Percentiles rank a stretch among this genome's conserved stretches.
Conservation (phyloP, 2,113 vertebrate genomes). For the Zapus hudsonius region DNA sequence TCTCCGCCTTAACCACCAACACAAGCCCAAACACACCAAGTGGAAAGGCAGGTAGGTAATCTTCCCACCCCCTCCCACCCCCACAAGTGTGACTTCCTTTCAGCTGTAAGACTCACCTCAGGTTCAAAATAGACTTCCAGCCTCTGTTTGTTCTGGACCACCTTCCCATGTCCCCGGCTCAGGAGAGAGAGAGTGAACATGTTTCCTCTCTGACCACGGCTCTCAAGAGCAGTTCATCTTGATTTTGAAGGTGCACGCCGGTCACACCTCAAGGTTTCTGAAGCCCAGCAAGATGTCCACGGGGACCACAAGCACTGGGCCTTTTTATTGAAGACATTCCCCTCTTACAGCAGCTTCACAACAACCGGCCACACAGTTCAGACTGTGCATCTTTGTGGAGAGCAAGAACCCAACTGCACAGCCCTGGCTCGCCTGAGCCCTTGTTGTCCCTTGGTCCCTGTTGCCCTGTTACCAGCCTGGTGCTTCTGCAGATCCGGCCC, state of each 20-base stretch:
- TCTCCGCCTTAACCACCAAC: neutral
- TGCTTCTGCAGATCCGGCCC: slow-evolving; percentile 41
- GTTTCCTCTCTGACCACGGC: slow-evolving; percentile 73
- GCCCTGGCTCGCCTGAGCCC: neutral
- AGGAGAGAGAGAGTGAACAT: slow-evolving; percentile 86
- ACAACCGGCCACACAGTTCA: slow-evolving; percentile 60
- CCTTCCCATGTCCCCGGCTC: slow-evolving; percentile 85
- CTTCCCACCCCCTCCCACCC: neutral
- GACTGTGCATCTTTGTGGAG: slow-evolving; percentile 70
- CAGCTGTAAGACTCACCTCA: slow-evolving; percentile 80
- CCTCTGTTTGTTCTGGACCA: slow-evolving; percentile 82
- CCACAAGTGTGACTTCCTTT: neutral
- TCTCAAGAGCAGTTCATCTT: slow-evolving; percentile 59
- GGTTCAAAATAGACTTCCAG: slow-evolving; percentile 88
- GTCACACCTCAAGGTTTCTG: slow-evolving; percentile 68
- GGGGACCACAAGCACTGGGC: slow-evolving; percentile 65
- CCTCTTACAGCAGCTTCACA: slow-evolving; percentile 47
- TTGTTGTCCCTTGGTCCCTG: slow-evolving; percentile 63
- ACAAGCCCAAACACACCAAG: neutral
- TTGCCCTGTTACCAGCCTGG: slow-evolving; percentile 65
- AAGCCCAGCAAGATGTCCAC: slow-evolving; percentile 51
- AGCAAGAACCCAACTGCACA: slow-evolving; percentile 34
- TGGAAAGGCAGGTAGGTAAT: neutral
- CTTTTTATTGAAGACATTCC: slow-evolving; percentile 65
- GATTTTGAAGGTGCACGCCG: slow-evolving; percentile 63